Evolutionary conservation across 2,113 vertebrate species (phyloP).

Genomic region (Cryptotis parvus): DNA sequence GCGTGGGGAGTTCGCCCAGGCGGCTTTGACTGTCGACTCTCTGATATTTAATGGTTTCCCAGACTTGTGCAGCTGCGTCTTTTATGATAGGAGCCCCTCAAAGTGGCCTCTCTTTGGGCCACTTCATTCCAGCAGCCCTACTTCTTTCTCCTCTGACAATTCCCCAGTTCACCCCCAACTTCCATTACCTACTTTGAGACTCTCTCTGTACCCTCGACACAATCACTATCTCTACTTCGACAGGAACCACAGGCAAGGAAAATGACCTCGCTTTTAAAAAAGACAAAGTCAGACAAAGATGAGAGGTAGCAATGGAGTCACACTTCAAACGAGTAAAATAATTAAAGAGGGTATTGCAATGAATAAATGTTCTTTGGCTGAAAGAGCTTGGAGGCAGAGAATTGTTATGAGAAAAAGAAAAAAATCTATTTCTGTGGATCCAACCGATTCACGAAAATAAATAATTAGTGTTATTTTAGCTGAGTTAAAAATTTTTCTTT

Average conservation of each 20-base stretch:
- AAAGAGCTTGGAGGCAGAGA: conserved; percentile 37
- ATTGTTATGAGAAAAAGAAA: conserved; percentile 45
- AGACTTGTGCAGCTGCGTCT: background rate
- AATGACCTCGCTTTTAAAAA: conserved; percentile 22
- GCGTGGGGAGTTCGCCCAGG: background rate
- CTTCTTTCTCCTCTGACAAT: background rate
- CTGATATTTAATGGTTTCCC: background rate
- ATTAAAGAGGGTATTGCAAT: background rate
- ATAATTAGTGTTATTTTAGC: background rate
- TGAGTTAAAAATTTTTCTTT: conserved; percentile 30
- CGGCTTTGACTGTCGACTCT: background rate
- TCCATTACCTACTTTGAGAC: background rate
- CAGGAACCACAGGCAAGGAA: background rate
- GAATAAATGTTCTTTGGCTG: conserved; percentile 26
- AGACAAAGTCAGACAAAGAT: conserved; percentile 5
- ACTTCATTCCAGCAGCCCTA: background rate
- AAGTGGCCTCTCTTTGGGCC: background rate
- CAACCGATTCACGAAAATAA: conserved; percentile 12
- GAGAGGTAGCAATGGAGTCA: background rate
- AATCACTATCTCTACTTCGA: background rate
- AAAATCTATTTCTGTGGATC: background rate
- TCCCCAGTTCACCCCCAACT: background rate
- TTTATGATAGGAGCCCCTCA: background rate
- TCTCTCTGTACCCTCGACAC: background rate
- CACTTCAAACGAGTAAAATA: conserved; percentile 33